These are phyloP conservation scores for Falcaria lacertinaria DNA, from an alignment of 2,888 invertebrate genomes.

Conservation along the genomic window DNA sequence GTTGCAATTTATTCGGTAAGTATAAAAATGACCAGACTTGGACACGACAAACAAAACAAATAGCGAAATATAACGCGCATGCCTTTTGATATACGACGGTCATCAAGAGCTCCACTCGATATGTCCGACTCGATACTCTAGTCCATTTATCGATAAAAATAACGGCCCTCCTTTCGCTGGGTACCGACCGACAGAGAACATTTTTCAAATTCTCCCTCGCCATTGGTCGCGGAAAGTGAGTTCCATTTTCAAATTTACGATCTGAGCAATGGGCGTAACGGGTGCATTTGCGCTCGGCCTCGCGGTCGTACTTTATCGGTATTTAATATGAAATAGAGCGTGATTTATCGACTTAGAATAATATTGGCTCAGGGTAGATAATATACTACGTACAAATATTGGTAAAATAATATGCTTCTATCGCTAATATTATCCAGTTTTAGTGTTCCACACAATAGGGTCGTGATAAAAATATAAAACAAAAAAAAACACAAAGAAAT, in stretches of 20 bases:
- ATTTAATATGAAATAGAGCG: slow-evolving; percentile 12
- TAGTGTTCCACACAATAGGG: too few relatives aligned
- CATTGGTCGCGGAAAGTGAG: slow-evolving; percentile 30
- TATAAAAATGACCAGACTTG: too few relatives aligned
- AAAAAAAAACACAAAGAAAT: too few relatives aligned
- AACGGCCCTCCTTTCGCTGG: slow-evolving; percentile 2
- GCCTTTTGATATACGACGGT: background rate
- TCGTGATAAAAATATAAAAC: too few relatives aligned
- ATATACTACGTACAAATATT: too few relatives aligned
- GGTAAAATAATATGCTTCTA: too few relatives aligned
- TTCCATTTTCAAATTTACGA: slow-evolving; percentile 53
- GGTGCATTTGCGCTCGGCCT: slow-evolving; percentile 23
- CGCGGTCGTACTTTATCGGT: slow-evolving; percentile 24
- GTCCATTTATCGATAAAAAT: slow-evolving; percentile 6
- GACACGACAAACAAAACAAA: background rate
- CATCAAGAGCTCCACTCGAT: background rate
- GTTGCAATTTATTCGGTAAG: too few relatives aligned
- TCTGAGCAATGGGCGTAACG: slow-evolving; percentile 31
- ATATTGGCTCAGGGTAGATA: too few relatives aligned
- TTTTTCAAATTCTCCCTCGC: slow-evolving; percentile 21
- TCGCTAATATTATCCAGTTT: too few relatives aligned
- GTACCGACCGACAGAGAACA: slow-evolving; percentile 12
- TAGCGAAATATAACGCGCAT: background rate
- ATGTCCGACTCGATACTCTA: slow-evolving; percentile 4
- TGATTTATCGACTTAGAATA: background rate